Base-by-base conservation (phyloP, 2,797 vertebrate species). In the Coluber constrictor region DNA sequence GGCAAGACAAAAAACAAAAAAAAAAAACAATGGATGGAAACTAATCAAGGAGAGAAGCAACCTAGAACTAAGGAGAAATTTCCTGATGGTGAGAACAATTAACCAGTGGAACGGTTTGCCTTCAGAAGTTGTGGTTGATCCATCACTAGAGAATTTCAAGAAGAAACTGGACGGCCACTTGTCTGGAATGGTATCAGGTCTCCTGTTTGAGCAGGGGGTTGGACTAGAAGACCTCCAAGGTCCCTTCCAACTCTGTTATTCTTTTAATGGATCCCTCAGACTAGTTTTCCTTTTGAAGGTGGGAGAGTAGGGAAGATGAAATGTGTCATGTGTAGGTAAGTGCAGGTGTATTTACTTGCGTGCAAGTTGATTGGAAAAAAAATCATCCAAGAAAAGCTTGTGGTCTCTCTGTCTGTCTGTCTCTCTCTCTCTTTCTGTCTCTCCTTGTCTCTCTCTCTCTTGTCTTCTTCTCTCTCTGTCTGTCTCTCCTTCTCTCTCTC, bases 401-500 rank as follows among this genome's bases (percentile, higher is more conserved):
- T n/a, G 12, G 27, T 63, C 27, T 12, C 23, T 61, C 60, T 27
- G 2, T 25, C 59, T 60, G 23, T 10, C 60, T 10, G 25, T 27
- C 8, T 11, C 6, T 59, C 0, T 59, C 6, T 25, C 1, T 25
- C 23, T 60, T 0, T 60, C 16, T 57, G 0, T 57, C 57, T 59
- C 1, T 18, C 5, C 0, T 0, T 59, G 18, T 18, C 1, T 63
- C 25, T 29, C 1, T 63, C 25, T 29, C 23, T 55, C 6, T 54
- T 8, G 32, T 5, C 16, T 1, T 56, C 51, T 13, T 0, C 16
- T 15, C n/a, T 16, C 0, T 57, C 13, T 16, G 3, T 57, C 56
- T 57, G 0, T 9, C 59, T 60, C 1, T 3, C 60, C 27, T 1
- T 10, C 60, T 25, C 2, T 4, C 18, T 12, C 25, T 12, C 37